phyloP scores from a whole-genome alignment of 2,888 invertebrate genomes.

The Eupeodes latifasciatus region DNA sequence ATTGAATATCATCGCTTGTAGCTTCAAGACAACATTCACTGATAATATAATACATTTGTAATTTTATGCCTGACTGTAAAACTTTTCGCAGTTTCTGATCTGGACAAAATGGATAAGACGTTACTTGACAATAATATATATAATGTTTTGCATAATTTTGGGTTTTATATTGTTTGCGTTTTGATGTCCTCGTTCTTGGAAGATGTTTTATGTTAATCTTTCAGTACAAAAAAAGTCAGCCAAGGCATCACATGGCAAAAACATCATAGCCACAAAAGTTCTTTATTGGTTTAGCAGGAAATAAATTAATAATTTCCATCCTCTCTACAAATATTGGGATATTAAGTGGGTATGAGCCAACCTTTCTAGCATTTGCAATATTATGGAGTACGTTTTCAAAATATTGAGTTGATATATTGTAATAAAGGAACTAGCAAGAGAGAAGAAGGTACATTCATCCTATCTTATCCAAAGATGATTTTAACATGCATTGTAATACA shows the following conservation, averaged over 20 bases:
- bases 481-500: too few species aligned
- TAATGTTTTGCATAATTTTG: conserved; percentile 25
- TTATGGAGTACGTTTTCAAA: not conserved
- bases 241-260: conserved; percentile 7
- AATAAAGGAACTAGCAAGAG: too few species aligned
- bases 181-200: not conserved
- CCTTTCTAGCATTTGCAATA: not conserved
- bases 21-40: too few species aligned
- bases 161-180: not conserved
- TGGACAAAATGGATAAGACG: conserved; percentile 6
- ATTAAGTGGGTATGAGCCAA: not conserved
- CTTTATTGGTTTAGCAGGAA: conserved; percentile 19
- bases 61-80: conserved; percentile 24
- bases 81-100: conserved; percentile 7
- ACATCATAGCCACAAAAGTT: not conserved
- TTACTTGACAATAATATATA: not conserved
- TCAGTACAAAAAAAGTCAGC: conserved; percentile 1
- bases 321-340: not conserved
- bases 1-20: not conserved
- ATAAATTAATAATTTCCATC: conserved; percentile 20
- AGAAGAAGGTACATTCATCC: too few species aligned
- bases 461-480: too few species aligned
- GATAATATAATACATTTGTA: conserved; percentile 3
- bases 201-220: conserved; percentile 31
- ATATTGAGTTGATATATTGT: too few species aligned